Evolutionary conservation across 2,113 vertebrate genomes (phyloP).

Genomic region (Malurus cyaneus): DNA sequence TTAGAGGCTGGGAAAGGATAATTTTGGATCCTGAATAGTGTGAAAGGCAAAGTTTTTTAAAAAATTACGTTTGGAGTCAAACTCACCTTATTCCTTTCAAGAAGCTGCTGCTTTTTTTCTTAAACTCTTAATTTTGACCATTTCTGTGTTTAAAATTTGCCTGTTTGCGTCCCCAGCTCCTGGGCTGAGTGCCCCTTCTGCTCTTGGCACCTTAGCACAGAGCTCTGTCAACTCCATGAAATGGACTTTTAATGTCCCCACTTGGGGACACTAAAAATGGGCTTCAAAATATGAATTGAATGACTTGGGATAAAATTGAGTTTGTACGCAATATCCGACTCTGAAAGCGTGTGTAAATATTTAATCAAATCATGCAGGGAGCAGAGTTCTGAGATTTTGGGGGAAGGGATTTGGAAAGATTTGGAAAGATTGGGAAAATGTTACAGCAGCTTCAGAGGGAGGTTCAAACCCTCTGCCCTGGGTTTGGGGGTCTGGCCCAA

Average conservation of each 20-base stretch:
- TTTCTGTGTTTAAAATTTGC: background rate
- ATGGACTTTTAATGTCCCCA: background rate
- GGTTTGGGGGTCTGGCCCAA: background rate
- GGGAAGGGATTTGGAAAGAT: background rate
- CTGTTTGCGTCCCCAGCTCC: background rate
- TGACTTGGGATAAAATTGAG: background rate
- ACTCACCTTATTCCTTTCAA: background rate
- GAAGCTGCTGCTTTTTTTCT: background rate
- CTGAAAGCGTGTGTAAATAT: background rate
- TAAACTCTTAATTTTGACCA: background rate
- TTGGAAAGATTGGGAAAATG: background rate
- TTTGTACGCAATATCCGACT: fast-evolving
- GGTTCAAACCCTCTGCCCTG: background rate
- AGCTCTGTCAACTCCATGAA: background rate
- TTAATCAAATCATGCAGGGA: background rate
- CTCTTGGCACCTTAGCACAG: background rate
- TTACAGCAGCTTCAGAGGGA: background rate
- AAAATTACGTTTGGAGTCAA: background rate
- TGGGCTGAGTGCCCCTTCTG: background rate
- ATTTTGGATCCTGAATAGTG: background rate
- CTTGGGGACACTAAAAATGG: background rate
- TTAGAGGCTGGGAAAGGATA: background rate
- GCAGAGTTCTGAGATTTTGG: too few species aligned
- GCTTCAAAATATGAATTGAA: background rate
- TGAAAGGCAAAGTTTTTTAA: background rate